phyloP scores from a whole-genome alignment of 2,888 invertebrate species.

The Lamellibrachia columna region DNA sequence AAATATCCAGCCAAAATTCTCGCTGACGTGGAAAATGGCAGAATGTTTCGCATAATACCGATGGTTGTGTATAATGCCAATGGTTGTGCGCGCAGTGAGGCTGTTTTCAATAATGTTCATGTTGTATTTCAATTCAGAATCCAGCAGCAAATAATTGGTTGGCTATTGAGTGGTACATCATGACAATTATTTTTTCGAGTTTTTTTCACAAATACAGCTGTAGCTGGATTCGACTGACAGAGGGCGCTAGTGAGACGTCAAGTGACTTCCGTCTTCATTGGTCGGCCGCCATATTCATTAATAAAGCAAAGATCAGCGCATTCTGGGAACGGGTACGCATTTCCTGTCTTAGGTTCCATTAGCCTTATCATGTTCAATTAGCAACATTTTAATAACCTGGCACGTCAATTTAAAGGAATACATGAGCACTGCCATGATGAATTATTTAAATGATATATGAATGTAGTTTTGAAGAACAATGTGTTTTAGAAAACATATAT shows the following conservation, averaged over 20 bases:
- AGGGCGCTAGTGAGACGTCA: neutral
- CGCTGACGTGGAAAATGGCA: no score
- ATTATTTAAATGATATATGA: neutral
- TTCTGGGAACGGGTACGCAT: neutral
- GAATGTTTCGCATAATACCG: no score
- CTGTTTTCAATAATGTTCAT: no score
- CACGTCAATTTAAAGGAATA: neutral
- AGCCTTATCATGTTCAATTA: neutral
- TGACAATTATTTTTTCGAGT: neutral
- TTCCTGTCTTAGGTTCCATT: neutral
- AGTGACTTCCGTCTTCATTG: neutral
- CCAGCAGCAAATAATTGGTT: no score
- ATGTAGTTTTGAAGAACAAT: neutral
- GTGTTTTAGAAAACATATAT: no score
- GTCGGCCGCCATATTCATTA: neutral
- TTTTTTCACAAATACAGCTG: neutral
- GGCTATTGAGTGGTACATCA: neutral
- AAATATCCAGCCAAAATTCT: no score
- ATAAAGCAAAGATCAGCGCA: neutral
- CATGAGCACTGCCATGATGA: neutral
- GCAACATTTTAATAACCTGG: neutral
- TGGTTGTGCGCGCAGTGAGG: no score
- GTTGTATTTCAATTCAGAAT: no score
- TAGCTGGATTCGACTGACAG: neutral
- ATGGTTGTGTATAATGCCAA: no score